Conservation (phyloP, 1,140 invertebrate genomes). For the Hylyphantes graminicola region DNA sequence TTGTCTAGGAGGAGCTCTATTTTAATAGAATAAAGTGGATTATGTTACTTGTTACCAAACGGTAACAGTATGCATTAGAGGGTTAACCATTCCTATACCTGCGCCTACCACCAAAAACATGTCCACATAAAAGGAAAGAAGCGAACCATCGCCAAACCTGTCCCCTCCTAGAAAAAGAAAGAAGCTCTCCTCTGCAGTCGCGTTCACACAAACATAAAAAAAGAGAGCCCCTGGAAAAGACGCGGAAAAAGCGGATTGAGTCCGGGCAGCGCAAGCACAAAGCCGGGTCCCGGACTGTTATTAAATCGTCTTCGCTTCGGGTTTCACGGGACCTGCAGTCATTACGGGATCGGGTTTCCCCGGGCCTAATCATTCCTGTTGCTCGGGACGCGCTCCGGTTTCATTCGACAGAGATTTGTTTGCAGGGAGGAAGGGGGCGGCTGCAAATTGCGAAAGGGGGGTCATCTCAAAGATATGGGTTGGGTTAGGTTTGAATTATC, state of each 20-base stretch:
- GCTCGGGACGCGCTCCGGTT: conserved; percentile 45
- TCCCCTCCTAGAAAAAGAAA: background rate
- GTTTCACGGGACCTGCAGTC: conserved; percentile 58
- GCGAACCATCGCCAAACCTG: conserved; percentile 42
- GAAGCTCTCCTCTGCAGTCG: conserved; percentile 7
- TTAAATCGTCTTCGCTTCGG: conserved; percentile 55
- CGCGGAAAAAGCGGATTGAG: conserved; percentile 19
- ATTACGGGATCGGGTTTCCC: conserved; percentile 58
- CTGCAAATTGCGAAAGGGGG: too few species aligned
- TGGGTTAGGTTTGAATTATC: too few species aligned
- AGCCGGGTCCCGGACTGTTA: conserved; percentile 57
- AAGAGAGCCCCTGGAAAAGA: too few species aligned
- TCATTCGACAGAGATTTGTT: conserved; percentile 58
- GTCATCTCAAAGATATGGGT: too few species aligned
- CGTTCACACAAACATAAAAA: too few species aligned
- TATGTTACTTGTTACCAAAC: too few species aligned
- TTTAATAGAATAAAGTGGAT: too few species aligned
- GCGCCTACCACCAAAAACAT: too few species aligned
- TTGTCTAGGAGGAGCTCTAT: too few species aligned
- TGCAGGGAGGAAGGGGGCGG: conserved; percentile 24
- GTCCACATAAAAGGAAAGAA: background rate
- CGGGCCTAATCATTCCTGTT: conserved; percentile 58
- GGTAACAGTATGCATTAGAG: too few species aligned
- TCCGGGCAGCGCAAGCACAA: conserved; percentile 43
- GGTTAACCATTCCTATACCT: too few species aligned